Evolutionary conservation across 2,113 vertebrate genomes (phyloP).

Genomic region (Pristiophorus japonicus): DNA sequence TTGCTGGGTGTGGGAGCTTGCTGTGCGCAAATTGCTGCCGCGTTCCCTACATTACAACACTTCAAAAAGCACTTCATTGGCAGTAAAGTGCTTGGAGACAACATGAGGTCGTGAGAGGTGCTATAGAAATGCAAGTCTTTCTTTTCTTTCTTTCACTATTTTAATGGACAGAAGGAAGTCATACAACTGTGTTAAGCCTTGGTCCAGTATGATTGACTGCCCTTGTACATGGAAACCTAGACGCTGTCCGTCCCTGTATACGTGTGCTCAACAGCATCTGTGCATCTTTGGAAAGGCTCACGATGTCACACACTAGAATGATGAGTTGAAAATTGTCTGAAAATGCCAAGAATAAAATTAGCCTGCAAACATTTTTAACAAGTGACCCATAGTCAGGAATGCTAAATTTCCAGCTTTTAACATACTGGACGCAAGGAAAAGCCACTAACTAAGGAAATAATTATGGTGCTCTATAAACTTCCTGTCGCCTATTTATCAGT

Average conservation of each 20-base stretch:
- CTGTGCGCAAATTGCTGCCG: neutral
- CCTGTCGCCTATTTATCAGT: conserved; percentile 27
- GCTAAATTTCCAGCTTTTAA: conserved; percentile 14
- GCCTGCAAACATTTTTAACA: conserved; percentile 21
- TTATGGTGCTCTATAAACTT: conserved; percentile 37
- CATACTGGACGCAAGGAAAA: neutral
- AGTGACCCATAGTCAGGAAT: neutral
- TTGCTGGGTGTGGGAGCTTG: neutral
- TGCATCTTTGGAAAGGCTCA: neutral
- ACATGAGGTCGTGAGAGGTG: too few relatives aligned
- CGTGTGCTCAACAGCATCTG: neutral
- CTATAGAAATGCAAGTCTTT: too few relatives aligned
- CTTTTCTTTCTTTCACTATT: too few relatives aligned
- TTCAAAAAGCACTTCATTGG: neutral
- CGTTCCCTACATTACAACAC: neutral
- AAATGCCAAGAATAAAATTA: neutral
- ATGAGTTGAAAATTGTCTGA: neutral
- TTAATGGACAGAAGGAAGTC: too few relatives aligned
- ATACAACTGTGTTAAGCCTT: too few relatives aligned
- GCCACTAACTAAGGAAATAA: conserved; percentile 31
- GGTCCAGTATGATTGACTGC: too few relatives aligned
- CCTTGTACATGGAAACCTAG: too few relatives aligned
- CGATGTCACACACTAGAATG: neutral
- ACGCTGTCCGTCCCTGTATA: neutral
- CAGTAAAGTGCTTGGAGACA: too few relatives aligned